Evolutionary conservation across 2,113 vertebrate species (phyloP).

Genomic region (Chamaea fasciata): DNA sequence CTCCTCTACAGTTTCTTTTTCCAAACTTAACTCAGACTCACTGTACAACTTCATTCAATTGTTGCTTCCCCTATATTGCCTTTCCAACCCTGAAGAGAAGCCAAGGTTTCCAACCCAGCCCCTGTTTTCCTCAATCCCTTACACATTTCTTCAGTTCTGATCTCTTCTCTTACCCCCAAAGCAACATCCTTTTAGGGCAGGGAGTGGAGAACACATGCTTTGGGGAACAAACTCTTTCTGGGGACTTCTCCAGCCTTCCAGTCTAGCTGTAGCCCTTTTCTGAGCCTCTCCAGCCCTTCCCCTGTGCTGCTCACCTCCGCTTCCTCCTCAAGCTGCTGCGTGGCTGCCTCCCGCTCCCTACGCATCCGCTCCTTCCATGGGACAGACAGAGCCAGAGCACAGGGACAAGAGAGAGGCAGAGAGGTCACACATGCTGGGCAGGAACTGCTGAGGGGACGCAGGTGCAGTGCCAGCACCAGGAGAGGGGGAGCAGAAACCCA

Average conservation of each 20-base stretch:
- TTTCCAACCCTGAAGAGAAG: neutral
- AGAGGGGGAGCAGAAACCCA: neutral
- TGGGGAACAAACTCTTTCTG: neutral
- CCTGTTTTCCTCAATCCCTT: neutral
- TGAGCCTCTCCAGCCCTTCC: neutral
- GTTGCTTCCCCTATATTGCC: neutral
- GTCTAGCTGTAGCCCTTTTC: neutral
- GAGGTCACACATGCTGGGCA: neutral
- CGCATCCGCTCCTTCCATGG: constrained; percentile 83
- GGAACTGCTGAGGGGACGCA: neutral
- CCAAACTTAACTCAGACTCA: neutral
- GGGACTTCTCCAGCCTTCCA: neutral
- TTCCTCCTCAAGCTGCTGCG: constrained; percentile 83
- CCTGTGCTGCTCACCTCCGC: constrained; percentile 77
- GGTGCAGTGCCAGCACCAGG: neutral
- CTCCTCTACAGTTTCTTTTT: neutral
- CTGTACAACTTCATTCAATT: rapidly evolving
- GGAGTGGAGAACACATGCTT: neutral
- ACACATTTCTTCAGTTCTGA: neutral
- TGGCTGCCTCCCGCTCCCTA: constrained; percentile 86
- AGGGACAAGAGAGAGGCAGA: constrained; percentile 26
- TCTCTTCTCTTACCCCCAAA: neutral
- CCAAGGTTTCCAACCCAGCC: neutral
- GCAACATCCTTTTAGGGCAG: neutral
- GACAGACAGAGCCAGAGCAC: constrained; percentile 32